Base-by-base conservation (phyloP, 1,140 invertebrate species). In the Drosophila azteca region DNA sequence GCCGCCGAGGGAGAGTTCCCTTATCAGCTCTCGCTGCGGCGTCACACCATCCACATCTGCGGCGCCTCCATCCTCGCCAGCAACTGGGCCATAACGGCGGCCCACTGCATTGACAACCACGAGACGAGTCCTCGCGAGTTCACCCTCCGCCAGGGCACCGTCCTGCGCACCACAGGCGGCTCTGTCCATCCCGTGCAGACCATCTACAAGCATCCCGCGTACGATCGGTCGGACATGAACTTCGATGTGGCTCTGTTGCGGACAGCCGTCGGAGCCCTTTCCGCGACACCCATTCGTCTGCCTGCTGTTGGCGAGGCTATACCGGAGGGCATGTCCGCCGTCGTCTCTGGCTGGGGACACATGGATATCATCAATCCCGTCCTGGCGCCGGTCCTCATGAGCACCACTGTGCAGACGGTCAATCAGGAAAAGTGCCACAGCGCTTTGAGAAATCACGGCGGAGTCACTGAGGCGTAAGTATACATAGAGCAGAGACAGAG, bases 61-160 rank as follows among this genome's bases (percentile, higher is more conserved):
- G 91, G 91, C 1, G 91, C 90, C 15, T 77, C 91, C 5, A 75
- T 92, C 15, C 52, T 92, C n/a, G 75, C 78, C 54, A 66, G 68
- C 2, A 71, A 68, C 7, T 91, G 90, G 90, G 88, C 90, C 6
- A 84, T 92, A n/a, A 92, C 91, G 3, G 91, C 91, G 7, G 90
- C 91, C 6, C 91, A 92, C 31, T 92, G 91, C 55, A 49, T 92
- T 7, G 78, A 90, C 45, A 77, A 72, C 0, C 79, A 87, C 24
- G 90, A 91, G 45, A 54, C 44, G 20, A 43, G 59, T 11, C 87
- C 90, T 0, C 65, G 74, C 17, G 76, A 83, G 46, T 90, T 90
- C 22, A 85, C 77, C 0, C 39, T 91, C n/a, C 90, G 90, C 0
- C 67, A 90, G 35, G 84, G 84, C n/a, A 91, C 77, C 48, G 48